Base-by-base conservation (phyloP, 2,113 vertebrate genomes). In the Carettochelys insculpta region DNA sequence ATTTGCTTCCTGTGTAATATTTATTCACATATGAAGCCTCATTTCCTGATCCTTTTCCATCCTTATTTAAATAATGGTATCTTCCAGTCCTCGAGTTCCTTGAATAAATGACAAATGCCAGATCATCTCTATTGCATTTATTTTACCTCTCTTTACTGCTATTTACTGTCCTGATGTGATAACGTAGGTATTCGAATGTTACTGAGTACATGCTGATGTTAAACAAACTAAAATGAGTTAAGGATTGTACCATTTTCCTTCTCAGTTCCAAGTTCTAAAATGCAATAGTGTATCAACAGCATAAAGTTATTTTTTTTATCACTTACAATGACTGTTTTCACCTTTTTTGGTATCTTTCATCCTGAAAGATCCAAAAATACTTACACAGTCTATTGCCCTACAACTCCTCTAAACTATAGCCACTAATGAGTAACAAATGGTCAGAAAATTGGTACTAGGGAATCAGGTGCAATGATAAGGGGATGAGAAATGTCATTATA, bases 401-500 rank as follows among this genome's bases (percentile, higher is more conserved):
- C 58, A 73, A 13, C 82, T 88, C 86, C 65, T 38, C 6, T 92
- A 90, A 93, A 89, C 34, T 88, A 77, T 87, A 83, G 52, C 24
- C 41, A 80, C 76, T 83, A 76, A 88, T 89, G 79, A 87, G 87
- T 90, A 89, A 81, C 81, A 96, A 86, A 34, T 91, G 89, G 56
- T 17, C 54, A 90, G 85, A 89, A 96, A 94, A 89, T 93, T 94
- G 95, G 71, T 85, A 41, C 87, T 71, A 31, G 89, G 41, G 77
- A 92, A 92, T 91, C 86, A 89, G 91, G 89, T 93, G 89, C 22
- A 94, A 43, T 76, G 95, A 79, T 82, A 85, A 89, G 83, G 52
- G 86, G 90, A 93, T 75, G n/a, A 71, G 61, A 95, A 94, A 95
- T 95, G 95, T 80, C 65, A 88, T 92, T 79, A 82, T 88, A 86